Base-by-base conservation (phyloP, 2,113 vertebrate species). In the Polypterus senegalus region DNA sequence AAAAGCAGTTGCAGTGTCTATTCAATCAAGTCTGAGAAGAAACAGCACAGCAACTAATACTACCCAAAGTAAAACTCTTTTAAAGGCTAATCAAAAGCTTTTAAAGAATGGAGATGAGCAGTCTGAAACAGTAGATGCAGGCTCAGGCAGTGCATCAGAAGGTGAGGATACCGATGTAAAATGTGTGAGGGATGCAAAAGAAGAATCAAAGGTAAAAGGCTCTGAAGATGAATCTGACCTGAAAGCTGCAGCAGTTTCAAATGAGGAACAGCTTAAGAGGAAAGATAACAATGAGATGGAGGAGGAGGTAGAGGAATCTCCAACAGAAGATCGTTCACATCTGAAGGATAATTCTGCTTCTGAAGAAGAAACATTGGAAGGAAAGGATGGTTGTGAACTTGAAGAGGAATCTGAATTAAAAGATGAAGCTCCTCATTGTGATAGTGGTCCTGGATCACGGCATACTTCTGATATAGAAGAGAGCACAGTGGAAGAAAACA, bases 381-480 rank as follows among this genome's bases (percentile, higher is more conserved):
- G 83, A 78, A 61, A 51, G 78, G 49, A 72, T 68, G 7, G 72
- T 59, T 7, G 55, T 52, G 56, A 9, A 0, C 66, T 66, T n/a
- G 63, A 59, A 2, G 79, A 77, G 1, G 74, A 74, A 62, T 81
- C 86, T 6, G 79, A 91, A 70, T 5, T 5, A 44, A 44, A 87
- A 27, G 84, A 84, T 5, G 81, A 74, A 47, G 77, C 70, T 58
- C 84, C 82, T 0, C 81, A 74, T 1, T 74, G 76, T 3, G 87
- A 87, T 44, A 88, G 87, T 0, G 89, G 90, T 2, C 86, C 76
- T 61, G 90, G 87, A 2, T 85, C 83, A 6, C 83, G 80, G 3
- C 83, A 80, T 9, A 73, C 65, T 4, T 87, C 85, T 0, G 86
- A 88, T 73, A 83, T 79, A 54, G 87, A 91, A 49, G 88, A 87